phyloP scores from a whole-genome alignment of 2,797 vertebrate species.

The Octomys mimax region DNA sequence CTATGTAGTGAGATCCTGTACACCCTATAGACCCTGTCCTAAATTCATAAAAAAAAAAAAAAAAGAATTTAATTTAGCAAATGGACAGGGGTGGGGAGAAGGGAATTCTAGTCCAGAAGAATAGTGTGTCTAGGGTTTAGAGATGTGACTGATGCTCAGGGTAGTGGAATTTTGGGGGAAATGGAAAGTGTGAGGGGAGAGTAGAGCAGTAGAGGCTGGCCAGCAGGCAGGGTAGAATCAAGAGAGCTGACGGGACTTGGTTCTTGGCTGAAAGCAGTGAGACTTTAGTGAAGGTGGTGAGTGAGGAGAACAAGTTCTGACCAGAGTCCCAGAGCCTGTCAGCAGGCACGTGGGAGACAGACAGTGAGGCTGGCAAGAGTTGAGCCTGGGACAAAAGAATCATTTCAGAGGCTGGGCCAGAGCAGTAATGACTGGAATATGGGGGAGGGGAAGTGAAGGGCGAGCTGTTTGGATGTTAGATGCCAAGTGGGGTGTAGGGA shows the following conservation, averaged over 20 bases:
- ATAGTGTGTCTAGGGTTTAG: background rate
- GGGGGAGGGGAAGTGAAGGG: background rate
- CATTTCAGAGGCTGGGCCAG: background rate
- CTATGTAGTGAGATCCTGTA: too few species aligned
- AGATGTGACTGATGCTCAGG: background rate
- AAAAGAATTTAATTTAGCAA: background rate
- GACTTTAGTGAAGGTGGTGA: background rate
- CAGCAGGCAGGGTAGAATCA: background rate
- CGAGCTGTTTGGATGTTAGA: background rate
- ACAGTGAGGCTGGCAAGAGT: background rate
- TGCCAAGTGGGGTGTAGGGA: background rate
- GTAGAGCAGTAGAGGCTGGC: background rate
- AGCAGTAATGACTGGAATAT: background rate
- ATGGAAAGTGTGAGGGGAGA: background rate
- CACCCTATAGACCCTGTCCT: too few species aligned
- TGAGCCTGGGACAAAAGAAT: background rate
- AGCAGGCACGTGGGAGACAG: background rate
- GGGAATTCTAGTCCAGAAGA: background rate
- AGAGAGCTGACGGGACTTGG: background rate
- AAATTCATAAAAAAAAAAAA: too few species aligned
- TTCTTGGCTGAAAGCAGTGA: background rate
- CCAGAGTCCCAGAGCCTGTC: background rate
- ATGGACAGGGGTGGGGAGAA: background rate
- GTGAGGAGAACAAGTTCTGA: background rate
- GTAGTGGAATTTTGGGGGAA: background rate